Evolutionary conservation across 2,888 invertebrate genomes (phyloP), one percentile per base, ranked within the genome.

Genomic region (Incurvaria masculella): DNA sequence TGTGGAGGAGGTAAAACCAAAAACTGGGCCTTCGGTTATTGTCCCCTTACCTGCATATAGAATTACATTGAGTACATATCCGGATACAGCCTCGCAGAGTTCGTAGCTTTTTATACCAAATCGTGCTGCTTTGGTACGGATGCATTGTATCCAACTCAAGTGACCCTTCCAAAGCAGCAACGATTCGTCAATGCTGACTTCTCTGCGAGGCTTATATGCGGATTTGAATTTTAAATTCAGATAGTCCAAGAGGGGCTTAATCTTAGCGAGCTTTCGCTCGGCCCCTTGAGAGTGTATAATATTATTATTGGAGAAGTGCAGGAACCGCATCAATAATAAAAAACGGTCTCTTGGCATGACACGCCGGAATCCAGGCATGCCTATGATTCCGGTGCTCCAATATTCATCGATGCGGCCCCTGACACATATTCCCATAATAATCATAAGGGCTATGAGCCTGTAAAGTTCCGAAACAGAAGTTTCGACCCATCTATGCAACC

Each of bases 51-150:
- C 50, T 4, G 50, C 40, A 42, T 48, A 50, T 26, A 50, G n/a
- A 42, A 47, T 50, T 4, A 46, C 38, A 27, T 47, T 27, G n/a
- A 44, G 18, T n/a, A 45, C 38, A 38, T 51, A 51, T 8, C 51
- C 51, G 17, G 41, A 40, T n/a, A 19, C 16, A 20, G 42, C 16
- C 41, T 51, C 48, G 33, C 51, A 51, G 16, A 51, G 43, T 27
- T 47, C 47, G 19, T 47, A 51, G 10, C n/a, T 43, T 40, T 51
- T 51, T 21, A 51, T 48, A 3, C 48, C 51, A 33, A 48, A 48
- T 21, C 55, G 44, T 27, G 59, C 53, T 46, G 55, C 47, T 52
- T 57, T 58, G 20, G 55, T 56, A 38, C 42, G 45, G 39, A 51
- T 51, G 21, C 42, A 48, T 23, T 48, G 51, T 11, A 48, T 26